A percentile compares a stretch with the other conserved stretches of the same genome.
Evolutionary conservation across 1,140 invertebrate genomes (phyloP).

Genomic region (Teleopsis dalmanni): DNA sequence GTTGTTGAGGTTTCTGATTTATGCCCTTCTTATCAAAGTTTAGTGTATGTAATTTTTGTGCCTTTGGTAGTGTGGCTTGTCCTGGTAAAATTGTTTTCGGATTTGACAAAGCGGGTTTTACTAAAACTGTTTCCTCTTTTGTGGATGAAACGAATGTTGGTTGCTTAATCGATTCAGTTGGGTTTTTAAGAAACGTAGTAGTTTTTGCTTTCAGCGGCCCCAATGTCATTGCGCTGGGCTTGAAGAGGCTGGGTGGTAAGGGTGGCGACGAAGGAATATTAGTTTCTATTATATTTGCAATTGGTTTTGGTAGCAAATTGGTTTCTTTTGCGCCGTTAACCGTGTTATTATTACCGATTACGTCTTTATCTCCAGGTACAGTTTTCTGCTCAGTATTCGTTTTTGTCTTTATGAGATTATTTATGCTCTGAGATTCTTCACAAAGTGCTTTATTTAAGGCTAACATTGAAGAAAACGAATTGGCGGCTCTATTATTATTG

Average conservation of each 20-base stretch:
- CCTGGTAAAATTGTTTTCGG: conserved; percentile 4
- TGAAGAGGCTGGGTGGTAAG: conserved; percentile 39
- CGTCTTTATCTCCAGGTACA: neutral
- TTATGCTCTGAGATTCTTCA: conserved; percentile 30
- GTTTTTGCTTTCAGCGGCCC: conserved; percentile 12
- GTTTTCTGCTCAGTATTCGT: neutral
- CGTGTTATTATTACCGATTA: conserved; percentile 5
- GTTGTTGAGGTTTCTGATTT: too few relatives aligned
- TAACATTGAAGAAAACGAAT: too few relatives aligned
- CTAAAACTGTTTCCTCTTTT: neutral
- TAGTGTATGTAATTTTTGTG: too few relatives aligned
- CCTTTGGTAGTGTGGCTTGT: neutral
- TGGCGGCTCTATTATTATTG: neutral
- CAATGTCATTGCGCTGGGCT: conserved; percentile 19
- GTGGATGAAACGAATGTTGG: too few relatives aligned
- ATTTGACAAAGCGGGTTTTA: neutral
- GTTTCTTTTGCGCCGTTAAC: neutral
- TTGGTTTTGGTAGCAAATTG: conserved; percentile 10
- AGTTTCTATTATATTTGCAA: conserved; percentile 16
- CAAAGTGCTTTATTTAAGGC: conserved; percentile 26
- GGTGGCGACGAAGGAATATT: conserved; percentile 32
- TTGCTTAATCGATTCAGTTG: neutral
- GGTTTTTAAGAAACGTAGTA: neutral
- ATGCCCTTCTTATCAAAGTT: too few relatives aligned
- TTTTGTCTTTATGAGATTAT: conserved; percentile 19